Evolutionary conservation across 2,888 invertebrate species (phyloP), one percentile per base, ranked within the genome.

Genomic region (Callyntrura sp.): DNA sequence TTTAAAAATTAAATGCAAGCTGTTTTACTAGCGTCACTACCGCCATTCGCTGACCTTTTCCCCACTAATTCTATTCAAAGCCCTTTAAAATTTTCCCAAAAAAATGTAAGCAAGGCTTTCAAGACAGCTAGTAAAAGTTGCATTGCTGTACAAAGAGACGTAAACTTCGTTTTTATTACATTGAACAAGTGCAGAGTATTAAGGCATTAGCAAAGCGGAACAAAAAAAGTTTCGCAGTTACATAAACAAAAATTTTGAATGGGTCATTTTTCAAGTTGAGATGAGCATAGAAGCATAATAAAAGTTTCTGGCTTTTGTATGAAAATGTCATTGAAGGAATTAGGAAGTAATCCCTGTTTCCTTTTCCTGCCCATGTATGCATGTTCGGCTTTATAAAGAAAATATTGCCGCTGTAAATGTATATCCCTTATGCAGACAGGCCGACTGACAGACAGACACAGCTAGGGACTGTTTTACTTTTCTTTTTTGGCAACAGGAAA

Each of bases 251-350:
- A 79, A 57, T 57, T 12, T 57, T 55, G 35, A 60, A 82, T 82
- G 62, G 81, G 14, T 45, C 20, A 82, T 62, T 82, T 62, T 82
- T 82, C 82, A 82, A 82, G 48, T 82, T 45, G 45, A 48, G 65
- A 82, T 28, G 25, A 43, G 45, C n/a, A 17, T 35, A 57, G 35
- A 14, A 35, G 35, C n/a, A 60, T 45, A 35, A 35, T 35, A 78
- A 55, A 45, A 28, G 78, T 79, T 43, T 79, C 86, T 87, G 79
- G 86, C 57, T 87, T 87, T 87, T 81, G 70, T 81, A 79, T 20
- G 65, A 35, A 87, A 87, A 87, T 81, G 86, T 68, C 86, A 70
- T 87, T 87, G 70, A 70, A 87, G 78, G 86, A 35, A 87, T 87
- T 87, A 87, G 70, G 35, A 25, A 68, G 20, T 87, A 87, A 87